phyloP scores from a whole-genome alignment of 2,888 invertebrate species.

The Andrena bicolor region DNA sequence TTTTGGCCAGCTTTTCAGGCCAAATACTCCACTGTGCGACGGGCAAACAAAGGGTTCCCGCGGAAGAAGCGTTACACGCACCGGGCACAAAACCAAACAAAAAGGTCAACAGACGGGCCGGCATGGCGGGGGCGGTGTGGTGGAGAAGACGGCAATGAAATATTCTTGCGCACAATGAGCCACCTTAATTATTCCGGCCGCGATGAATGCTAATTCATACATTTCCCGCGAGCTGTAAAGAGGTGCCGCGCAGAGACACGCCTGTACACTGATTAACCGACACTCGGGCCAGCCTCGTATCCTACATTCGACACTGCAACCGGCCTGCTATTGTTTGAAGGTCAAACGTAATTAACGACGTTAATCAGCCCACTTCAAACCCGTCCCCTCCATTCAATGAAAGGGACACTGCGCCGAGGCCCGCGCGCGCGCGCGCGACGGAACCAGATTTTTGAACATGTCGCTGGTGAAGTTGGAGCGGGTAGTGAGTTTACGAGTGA shows the following conservation, averaged over 20 bases:
- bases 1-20: too few species aligned
- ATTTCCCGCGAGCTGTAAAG: constrained; percentile 43
- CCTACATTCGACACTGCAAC: constrained; percentile 51
- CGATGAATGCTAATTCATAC: constrained; percentile 64
- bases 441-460: constrained; percentile 4
- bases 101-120: neutral
- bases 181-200: constrained; percentile 61
- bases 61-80: neutral
- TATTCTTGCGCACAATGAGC: constrained; percentile 50
- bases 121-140: neutral
- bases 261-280: constrained; percentile 47
- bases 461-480: neutral
- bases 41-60: neutral
- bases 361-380: constrained; percentile 54
- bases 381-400: constrained; percentile 3
- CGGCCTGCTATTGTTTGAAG: constrained; percentile 47
- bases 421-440: neutral
- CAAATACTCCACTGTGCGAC: too few species aligned
- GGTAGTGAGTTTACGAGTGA: neutral
- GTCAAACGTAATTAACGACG: constrained; percentile 56
- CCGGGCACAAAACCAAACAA: neutral
- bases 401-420: constrained; percentile 16
- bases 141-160: constrained; percentile 39
- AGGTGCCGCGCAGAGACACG: constrained; percentile 29
- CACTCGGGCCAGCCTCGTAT: constrained; percentile 36